Base-by-base conservation (phyloP, 2,888 invertebrate species). In the Chrysolina oricalcia region DNA sequence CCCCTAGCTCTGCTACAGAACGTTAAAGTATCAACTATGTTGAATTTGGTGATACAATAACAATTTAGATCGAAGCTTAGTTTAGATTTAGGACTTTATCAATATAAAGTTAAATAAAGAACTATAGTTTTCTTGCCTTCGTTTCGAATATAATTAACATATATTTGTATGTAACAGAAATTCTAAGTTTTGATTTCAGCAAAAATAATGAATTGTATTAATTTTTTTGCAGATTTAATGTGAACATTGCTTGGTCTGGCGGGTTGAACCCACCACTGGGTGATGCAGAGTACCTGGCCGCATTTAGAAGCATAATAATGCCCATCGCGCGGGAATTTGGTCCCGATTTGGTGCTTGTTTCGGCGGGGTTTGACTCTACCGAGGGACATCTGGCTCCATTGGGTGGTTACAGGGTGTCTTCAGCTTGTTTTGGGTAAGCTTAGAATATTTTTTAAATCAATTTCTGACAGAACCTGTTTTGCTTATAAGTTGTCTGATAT, bases 301-400 rank as follows among this genome's bases (percentile, higher is more conserved):
- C 99, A 85, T 98, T 98, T 91, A 93, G 99, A 83, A 79, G 95
- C 77, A 90, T 99, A 85, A 95, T 99, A 80, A 96, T 98, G 95
- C 99, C 99, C 56, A 96, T 99, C 78, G 97, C 98, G 13, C 88
- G 92, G 89, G 95, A 95, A 88, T 97, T 95, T 89, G 93, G 94
- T 86, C 98, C 98, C 0, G 97, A 98, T 88, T 92, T 98, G 82
- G 94, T 99, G 78, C 91, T 99, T 81, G 98, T 99, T 72, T 99
- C 99, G 66, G 97, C 98, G 84, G 99, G 99, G 75, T 99, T 99
- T 90, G 99, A 99, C 90, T 98, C 98, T 19, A 97, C 98, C 41
- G 91, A 93, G 21, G 99, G 99, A 0, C 99, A 99, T 90, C 93
- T 97, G 17, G 93, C 98, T 48, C 98, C 98, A 9, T 92, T 99